Conservation (phyloP, 2,113 vertebrate species). For the Progne subis region DNA sequence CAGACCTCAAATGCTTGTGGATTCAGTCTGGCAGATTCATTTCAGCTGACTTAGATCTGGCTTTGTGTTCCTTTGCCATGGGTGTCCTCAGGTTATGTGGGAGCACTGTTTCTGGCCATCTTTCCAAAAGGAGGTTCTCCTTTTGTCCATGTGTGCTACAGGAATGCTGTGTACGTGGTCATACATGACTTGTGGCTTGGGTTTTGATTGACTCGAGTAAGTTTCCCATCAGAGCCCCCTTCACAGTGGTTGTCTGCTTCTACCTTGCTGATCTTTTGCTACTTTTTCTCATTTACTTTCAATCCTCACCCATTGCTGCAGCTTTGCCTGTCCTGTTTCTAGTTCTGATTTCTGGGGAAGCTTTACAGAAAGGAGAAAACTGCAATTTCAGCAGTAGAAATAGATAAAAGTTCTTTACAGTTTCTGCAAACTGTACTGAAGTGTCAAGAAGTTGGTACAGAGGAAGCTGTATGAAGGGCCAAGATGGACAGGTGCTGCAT, state of each 20-base stretch:
- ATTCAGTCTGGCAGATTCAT: neutral
- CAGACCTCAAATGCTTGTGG: neutral
- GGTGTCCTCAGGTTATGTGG: neutral
- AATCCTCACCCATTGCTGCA: neutral
- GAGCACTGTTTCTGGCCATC: neutral
- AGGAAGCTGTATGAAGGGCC: neutral
- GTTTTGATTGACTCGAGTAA: neutral
- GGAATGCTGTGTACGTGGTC: fast-evolving
- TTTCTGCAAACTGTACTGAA: neutral
- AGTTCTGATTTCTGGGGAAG: neutral
- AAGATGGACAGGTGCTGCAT: neutral
- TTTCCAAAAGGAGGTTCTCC: neutral
- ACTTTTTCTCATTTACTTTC: neutral
- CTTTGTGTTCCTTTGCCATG: neutral
- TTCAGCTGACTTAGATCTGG: neutral
- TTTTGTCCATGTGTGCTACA: neutral
- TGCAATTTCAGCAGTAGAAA: neutral
- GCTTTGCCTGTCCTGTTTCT: neutral
- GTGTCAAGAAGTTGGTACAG: neutral
- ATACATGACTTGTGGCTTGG: fast-evolving
- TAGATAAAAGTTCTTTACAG: neutral
- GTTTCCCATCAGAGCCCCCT: neutral
- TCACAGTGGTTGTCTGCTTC: neutral
- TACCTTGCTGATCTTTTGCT: neutral
- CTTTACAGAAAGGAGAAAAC: neutral